Base-by-base conservation (phyloP, 2,797 vertebrate species). In the Anableps anableps region DNA sequence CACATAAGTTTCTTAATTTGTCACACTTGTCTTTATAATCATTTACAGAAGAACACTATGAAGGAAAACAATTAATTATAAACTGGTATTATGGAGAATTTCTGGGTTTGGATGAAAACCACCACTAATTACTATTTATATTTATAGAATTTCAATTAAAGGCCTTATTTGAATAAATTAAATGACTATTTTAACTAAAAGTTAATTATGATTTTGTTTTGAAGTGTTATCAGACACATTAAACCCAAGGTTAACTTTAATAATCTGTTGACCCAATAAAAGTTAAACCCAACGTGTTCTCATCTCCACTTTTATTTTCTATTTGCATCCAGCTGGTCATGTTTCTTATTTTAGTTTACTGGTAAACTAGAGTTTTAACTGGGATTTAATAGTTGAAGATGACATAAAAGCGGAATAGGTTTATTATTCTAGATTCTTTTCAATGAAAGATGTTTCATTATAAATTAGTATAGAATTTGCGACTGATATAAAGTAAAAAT, bases 241-340 rank as follows among this genome's bases (percentile, higher is more conserved):
- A 64, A 80, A 62, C 70, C 79, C 53, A 78, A 80, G 60, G 50
- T 81, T 88, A n/a, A 75, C 38, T 84, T 78, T 62, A 87, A 85
- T 82, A 83, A 86, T 85, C 76, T 88, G 66, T 76, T 88, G 75
- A 89, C 72, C 75, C 66, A 93, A 93, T 93, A 94, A 92, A 92
- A 86, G 76, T 48, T 68, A 31, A 86, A 87, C 75, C 34, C 60
- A 76, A 64, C 53, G 73, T 72, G 41, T 72, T 36, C 21, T 26
- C 38, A 21, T 70, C 77, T 87, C 26, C 31, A 68, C 17, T 74
- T 13, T 62, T 14, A 11, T 41, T 41, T 41, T 41, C 17, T 21
- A 11, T 66, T 38, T 36, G 34, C 29, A 3, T 43, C 66, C 66
- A 43, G 4, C 38, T 70, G 66, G 23, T 70, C 4, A 26, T 43